These are phyloP conservation scores for Dipodomys ordii DNA, from an alignment of 2,113 vertebrate genomes.

Conservation along the genomic window DNA sequence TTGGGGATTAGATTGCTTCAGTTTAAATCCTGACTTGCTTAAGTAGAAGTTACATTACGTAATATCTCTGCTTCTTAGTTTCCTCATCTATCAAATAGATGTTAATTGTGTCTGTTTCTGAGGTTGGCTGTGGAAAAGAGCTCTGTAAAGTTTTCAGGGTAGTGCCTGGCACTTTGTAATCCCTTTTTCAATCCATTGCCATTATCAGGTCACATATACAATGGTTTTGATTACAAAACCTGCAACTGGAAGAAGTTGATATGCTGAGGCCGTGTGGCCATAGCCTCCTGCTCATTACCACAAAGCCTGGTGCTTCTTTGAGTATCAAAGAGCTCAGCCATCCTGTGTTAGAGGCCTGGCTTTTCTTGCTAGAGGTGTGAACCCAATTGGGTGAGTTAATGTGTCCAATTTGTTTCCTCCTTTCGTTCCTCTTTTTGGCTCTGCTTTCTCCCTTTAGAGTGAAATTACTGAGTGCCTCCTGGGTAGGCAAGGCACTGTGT, in stretches of 20 bases:
- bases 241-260: background rate
- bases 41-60: background rate
- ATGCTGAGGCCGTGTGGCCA: background rate
- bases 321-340: background rate
- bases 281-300: background rate
- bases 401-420: conserved; percentile 4
- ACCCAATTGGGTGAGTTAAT: background rate
- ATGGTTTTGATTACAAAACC: background rate
- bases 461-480: background rate
- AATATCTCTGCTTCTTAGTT: background rate
- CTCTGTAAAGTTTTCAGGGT: background rate
- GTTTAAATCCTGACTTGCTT: background rate
- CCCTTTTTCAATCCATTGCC: background rate
- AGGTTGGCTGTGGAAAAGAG: background rate
- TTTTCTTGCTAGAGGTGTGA: conserved; percentile 31
- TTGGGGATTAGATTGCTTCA: background rate
- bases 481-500: background rate
- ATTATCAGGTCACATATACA: background rate
- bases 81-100: background rate
- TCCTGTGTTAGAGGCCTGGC: background rate
- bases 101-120: background rate
- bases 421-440: background rate
- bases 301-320: background rate
- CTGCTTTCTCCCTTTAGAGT: background rate
- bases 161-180: background rate